Conservation (phyloP, 2,113 vertebrate genomes). For the Cervus canadensis region DNA sequence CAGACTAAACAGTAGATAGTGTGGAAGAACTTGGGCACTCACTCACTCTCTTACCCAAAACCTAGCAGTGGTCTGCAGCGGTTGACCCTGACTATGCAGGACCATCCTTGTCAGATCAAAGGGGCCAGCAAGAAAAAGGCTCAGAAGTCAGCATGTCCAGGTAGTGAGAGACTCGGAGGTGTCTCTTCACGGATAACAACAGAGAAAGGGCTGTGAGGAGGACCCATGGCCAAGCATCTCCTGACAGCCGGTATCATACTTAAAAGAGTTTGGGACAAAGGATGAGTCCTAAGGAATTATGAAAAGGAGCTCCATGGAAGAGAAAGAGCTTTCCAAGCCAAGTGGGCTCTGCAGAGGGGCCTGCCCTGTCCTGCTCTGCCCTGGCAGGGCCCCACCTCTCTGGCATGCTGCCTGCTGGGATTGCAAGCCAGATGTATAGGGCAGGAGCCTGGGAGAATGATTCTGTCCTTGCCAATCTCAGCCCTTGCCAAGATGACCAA, state of each 20-base stretch:
- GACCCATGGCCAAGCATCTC: neutral
- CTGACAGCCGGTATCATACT: neutral
- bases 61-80: accelerated
- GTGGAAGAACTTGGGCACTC: neutral
- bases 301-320: neutral
- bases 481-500: neutral
- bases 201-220: neutral
- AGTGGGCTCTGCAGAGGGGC: neutral
- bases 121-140: neutral
- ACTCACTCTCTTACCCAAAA: neutral
- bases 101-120: neutral
- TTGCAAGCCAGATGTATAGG: accelerated
- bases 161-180: neutral
- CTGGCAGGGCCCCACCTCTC: neutral
- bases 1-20: neutral
- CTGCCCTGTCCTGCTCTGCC: neutral
- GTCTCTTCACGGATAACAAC: neutral
- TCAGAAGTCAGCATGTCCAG: accelerated
- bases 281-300: neutral
- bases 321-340: neutral
- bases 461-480: neutral
- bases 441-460: neutral
- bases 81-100: neutral
- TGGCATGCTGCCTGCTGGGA: neutral
- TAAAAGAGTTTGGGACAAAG: neutral